phyloP scores from a whole-genome alignment of 2,113 vertebrate genomes.

The Pleuronectes platessa region DNA sequence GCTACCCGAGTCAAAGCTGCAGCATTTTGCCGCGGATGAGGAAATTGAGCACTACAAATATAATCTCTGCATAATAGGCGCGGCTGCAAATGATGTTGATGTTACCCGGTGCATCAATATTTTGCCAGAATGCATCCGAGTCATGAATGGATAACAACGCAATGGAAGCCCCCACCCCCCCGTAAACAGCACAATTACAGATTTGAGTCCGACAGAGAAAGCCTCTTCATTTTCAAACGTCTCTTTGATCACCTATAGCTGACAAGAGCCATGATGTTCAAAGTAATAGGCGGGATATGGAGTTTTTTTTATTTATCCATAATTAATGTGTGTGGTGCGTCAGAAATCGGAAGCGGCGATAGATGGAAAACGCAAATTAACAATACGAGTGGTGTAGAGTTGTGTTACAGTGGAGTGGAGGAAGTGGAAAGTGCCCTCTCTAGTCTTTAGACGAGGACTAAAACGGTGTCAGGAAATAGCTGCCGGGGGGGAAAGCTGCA shows the following conservation, averaged over 20 bases:
- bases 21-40: constrained; percentile 18
- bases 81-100: constrained; percentile 56
- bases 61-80: constrained; percentile 35
- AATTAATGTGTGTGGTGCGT: constrained; percentile 27
- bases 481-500: constrained; percentile 20
- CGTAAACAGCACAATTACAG: constrained; percentile 63
- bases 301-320: constrained; percentile 1
- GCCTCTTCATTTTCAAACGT: constrained; percentile 54
- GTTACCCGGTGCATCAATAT: constrained; percentile 58
- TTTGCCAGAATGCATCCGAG: constrained; percentile 49
- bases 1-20: constrained; percentile 20
- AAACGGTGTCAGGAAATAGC: constrained; percentile 41
- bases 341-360: constrained; percentile 3
- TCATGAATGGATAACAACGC: constrained; percentile 60
- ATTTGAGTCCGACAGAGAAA: constrained; percentile 52
- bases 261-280: constrained; percentile 58
- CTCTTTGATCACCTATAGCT: constrained; percentile 66
- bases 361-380: not conserved
- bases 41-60: constrained; percentile 54
- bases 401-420: not conserved
- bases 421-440: not conserved
- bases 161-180: constrained; percentile 40
- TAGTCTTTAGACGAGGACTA: not conserved
- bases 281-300: constrained; percentile 30
- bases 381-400: not conserved